phyloP scores from a whole-genome alignment of 2,888 invertebrate species.

The Meteorus colon region DNA sequence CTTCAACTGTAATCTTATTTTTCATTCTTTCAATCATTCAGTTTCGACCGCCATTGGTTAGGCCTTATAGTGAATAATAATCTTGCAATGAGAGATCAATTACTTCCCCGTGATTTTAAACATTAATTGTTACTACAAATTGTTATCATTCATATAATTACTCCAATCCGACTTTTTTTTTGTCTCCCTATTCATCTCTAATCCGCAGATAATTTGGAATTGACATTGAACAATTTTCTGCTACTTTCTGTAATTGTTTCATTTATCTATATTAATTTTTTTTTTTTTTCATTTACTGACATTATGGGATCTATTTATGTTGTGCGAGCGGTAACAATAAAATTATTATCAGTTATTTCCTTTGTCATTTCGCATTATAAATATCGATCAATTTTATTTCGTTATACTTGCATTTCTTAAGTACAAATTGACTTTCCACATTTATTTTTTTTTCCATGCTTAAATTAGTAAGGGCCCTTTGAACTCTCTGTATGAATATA shows the following conservation, averaged over 20 bases:
- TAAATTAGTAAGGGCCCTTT: conserved; percentile 48
- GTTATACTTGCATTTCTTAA: conserved; percentile 46
- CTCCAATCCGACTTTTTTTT: neutral
- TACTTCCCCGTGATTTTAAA: neutral
- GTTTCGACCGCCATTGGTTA: neutral
- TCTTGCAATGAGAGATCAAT: conserved; percentile 33
- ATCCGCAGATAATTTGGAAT: neutral
- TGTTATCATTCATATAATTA: neutral
- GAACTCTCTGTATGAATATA: conserved; percentile 32
- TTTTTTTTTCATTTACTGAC: neutral
- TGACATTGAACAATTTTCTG: neutral
- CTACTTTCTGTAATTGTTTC: neutral
- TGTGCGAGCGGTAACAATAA: neutral
- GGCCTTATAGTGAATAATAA: neutral
- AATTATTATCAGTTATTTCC: conserved; percentile 36
- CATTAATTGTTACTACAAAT: conserved; percentile 1
- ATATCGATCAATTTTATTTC: conserved; percentile 45
- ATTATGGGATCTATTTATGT: conserved; percentile 14
- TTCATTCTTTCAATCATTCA: conserved; percentile 17
- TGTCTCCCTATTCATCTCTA: neutral
- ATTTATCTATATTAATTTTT: neutral
- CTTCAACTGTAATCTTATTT: conserved; percentile 28
- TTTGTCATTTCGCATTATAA: conserved; percentile 36
- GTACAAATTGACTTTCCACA: conserved; percentile 60
- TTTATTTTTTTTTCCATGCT: conserved; percentile 40